Conservation (phyloP, 2,113 vertebrate genomes). For the Euleptes europaea region DNA sequence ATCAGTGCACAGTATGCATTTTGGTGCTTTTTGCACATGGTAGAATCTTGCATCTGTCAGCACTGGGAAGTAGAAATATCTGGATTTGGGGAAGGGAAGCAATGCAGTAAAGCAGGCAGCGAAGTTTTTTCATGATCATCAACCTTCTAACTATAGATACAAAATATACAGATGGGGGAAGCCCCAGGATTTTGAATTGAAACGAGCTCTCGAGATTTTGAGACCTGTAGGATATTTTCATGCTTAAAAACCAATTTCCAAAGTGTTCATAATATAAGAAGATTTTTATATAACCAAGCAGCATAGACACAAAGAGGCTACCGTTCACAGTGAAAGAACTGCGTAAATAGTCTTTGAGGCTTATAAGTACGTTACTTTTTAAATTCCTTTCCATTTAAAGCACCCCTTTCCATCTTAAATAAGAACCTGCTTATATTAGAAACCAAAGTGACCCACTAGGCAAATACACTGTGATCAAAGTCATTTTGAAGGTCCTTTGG, state of each 20-base stretch:
- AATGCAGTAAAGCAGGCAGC: slow-evolving; percentile 9
- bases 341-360: slow-evolving; percentile 39
- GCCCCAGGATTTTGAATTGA: slow-evolving; percentile 14
- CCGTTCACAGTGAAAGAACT: slow-evolving; percentile 33
- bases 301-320: slow-evolving; percentile 3
- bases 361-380: slow-evolving; percentile 31
- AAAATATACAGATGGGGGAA: slow-evolving; percentile 25
- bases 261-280: slow-evolving; percentile 35
- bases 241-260: slow-evolving; percentile 42
- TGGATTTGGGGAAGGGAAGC: slow-evolving; percentile 6
- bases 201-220: slow-evolving; percentile 28
- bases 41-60: slow-evolving; percentile 20
- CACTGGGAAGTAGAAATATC: slow-evolving; percentile 12
- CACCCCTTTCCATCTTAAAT: background rate
- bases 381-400: slow-evolving; percentile 25
- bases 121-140: slow-evolving; percentile 25
- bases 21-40: background rate
- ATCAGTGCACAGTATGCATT: slow-evolving; percentile 28
- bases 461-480: background rate
- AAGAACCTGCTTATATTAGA: rapidly evolving
- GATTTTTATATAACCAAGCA: slow-evolving; percentile 38
- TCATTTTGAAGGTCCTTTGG: slow-evolving; percentile 12
- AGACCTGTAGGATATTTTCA: slow-evolving; percentile 29
- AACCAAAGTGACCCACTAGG: background rate
- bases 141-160: slow-evolving; percentile 32